Evolutionary conservation across 2,888 invertebrate species (phyloP).

Genomic region (Brassicogethes aeneus): DNA sequence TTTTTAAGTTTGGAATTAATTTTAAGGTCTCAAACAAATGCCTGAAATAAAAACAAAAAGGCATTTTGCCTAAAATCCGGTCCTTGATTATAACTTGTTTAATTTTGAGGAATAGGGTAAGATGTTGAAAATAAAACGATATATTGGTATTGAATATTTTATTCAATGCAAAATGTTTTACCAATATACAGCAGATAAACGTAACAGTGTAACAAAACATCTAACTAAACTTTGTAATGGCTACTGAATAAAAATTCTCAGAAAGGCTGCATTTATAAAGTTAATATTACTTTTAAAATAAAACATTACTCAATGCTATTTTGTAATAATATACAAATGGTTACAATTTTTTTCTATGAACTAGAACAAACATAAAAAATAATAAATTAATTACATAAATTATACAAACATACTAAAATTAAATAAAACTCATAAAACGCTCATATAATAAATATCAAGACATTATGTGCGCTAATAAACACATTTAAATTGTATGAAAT

Average conservation of each 20-base stretch:
- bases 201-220: constrained; percentile 30
- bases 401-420: constrained; percentile 15
- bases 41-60: too few relatives aligned
- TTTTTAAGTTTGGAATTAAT: too few relatives aligned
- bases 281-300: constrained; percentile 22
- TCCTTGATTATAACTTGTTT: too few relatives aligned
- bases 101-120: too few relatives aligned
- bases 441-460: constrained; percentile 16
- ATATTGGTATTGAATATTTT: constrained; percentile 23
- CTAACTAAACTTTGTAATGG: constrained; percentile 28
- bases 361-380: constrained; percentile 25
- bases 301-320: constrained; percentile 17
- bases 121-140: too few relatives aligned
- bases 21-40: too few relatives aligned
- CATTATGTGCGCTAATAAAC: constrained; percentile 30
- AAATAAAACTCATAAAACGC: neutral
- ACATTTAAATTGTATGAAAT: constrained; percentile 31
- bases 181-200: constrained; percentile 33
- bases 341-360: constrained; percentile 16
- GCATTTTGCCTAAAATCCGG: too few relatives aligned
- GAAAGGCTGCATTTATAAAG: constrained; percentile 27
- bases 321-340: constrained; percentile 23
- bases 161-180: constrained; percentile 36
- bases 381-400: constrained; percentile 31
- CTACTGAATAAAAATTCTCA: constrained; percentile 17